Evolutionary conservation across 2,888 invertebrate genomes (phyloP), one percentile per base, ranked within the genome.

Genomic region (Geophilus truncorum): DNA sequence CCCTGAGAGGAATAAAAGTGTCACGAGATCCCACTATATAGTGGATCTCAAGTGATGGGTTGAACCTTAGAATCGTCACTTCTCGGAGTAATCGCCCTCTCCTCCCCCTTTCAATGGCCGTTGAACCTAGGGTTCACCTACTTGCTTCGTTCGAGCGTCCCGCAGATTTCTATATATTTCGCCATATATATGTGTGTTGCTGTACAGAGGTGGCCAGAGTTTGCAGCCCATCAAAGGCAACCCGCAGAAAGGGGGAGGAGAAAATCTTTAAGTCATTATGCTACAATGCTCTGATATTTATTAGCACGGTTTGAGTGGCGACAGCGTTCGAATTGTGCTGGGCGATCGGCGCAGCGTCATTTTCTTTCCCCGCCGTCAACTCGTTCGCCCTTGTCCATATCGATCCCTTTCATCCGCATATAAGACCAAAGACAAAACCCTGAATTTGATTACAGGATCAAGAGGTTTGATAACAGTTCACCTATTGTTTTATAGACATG

Each of bases 1-100:
- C 70, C 70, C 70, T 10, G 70, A 70, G 70, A 70, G 70, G 70
- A 70, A 70, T 70, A 70, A 70, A 70, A 70, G 70, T 70, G 70
- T 70, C 70, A 70, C 70, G 70, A 70, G 70, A 70, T 70, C 70
- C 70, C 70, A 70, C 70, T 70, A 70, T 70, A 70, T 70, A 70
- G 70, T 70, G 70, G 70, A 70, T 70, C 70, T 70, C 70, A 70
- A 70, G 70, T 70, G 70, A 70, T 70, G 70, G 70, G 70, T 70
- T 70, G 70, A 70, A 70, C 70, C 70, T 70, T 70, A 23, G 70
- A 70, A 70, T 70, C 70, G 70, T 70, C 70, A 70, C 70, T 70
- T 28, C 70, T 70, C 70, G 25, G 70, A 70, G 70, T 70, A 70
- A 70, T 70, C 70, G 70, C 70, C 70, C 28, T 70, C 28, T 70